Conservation (phyloP, 2,113 vertebrate genomes). For the Eclectus roratus region DNA sequence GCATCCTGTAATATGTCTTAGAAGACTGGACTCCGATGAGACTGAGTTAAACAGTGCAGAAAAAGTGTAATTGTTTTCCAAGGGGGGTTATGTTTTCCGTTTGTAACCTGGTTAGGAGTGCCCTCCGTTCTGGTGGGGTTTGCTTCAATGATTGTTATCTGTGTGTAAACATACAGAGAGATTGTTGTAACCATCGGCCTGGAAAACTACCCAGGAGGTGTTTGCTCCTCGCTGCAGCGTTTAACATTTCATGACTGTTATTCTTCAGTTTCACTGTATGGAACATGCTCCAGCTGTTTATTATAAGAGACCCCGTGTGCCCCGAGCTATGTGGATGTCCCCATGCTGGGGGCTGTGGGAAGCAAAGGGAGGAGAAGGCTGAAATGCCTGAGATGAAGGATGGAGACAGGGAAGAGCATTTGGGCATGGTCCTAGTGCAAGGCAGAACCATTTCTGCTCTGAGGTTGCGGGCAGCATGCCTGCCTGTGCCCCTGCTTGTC, state of each 20-base stretch:
- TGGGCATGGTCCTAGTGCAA: neutral
- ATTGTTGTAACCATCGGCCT: neutral
- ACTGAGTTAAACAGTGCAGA: neutral
- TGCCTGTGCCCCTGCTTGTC: neutral
- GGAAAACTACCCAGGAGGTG: conserved; percentile 45
- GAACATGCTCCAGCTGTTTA: accelerated
- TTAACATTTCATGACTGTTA: neutral
- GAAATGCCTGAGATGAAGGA: accelerated
- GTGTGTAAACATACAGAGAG: neutral
- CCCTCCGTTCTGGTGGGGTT: neutral
- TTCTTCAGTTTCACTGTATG: neutral
- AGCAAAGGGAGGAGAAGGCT: neutral
- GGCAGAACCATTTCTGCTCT: neutral
- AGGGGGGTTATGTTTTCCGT: neutral
- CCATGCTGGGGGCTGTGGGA: accelerated
- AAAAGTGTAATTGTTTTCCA: neutral
- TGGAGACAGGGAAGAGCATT: neutral
- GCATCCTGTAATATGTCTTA: neutral
- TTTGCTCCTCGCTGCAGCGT: neutral
- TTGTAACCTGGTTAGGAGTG: neutral
- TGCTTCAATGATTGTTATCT: conserved; percentile 27
- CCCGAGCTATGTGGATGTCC: accelerated
- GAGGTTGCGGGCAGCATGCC: accelerated
- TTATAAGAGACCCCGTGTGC: accelerated
- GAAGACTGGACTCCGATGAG: neutral